These are phyloP conservation scores for Acleris sparsana DNA, from an alignment of 2,888 invertebrate genomes.

Conservation along the genomic window DNA sequence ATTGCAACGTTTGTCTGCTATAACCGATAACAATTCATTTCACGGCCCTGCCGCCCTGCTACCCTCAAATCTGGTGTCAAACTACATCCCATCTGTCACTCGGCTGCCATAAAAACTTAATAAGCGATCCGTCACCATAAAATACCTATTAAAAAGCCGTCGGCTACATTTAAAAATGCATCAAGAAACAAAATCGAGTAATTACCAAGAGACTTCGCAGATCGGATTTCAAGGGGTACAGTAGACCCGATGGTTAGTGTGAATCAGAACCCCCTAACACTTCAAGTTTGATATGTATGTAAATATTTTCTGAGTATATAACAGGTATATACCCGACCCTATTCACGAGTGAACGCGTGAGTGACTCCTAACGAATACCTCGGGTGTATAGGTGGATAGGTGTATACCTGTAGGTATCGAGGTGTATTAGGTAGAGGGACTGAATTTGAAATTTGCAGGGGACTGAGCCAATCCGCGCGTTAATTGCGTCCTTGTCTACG, in stretches of 20 bases:
- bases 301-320: slow-evolving; percentile 78
- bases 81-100: slow-evolving; percentile 81
- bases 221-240: slow-evolving; percentile 68
- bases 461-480: slow-evolving; percentile 47
- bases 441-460: slow-evolving; percentile 71
- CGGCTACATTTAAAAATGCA: slow-evolving; percentile 82
- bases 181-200: slow-evolving; percentile 83
- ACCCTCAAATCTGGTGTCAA: slow-evolving; percentile 80
- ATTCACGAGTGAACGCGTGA: slow-evolving; percentile 77
- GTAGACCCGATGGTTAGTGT: slow-evolving; percentile 31
- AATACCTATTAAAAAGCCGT: slow-evolving; percentile 83
- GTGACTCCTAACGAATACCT: slow-evolving; percentile 75
- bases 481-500: slow-evolving; percentile 75
- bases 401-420: slow-evolving; percentile 47
- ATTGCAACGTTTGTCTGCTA: background rate
- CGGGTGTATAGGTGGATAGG: slow-evolving; percentile 46
- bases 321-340: slow-evolving; percentile 71
- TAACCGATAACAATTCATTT: slow-evolving; percentile 36
- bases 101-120: slow-evolving; percentile 79
- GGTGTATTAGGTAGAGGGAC: slow-evolving; percentile 59
- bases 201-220: slow-evolving; percentile 80
- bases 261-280: slow-evolving; percentile 52
- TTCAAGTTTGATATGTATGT: slow-evolving; percentile 74
- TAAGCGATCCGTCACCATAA: slow-evolving; percentile 83
- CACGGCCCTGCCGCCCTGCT: slow-evolving; percentile 34